Evolutionary conservation across 2,888 invertebrate species (phyloP).

Genomic region (Lycophotia porphyrea): DNA sequence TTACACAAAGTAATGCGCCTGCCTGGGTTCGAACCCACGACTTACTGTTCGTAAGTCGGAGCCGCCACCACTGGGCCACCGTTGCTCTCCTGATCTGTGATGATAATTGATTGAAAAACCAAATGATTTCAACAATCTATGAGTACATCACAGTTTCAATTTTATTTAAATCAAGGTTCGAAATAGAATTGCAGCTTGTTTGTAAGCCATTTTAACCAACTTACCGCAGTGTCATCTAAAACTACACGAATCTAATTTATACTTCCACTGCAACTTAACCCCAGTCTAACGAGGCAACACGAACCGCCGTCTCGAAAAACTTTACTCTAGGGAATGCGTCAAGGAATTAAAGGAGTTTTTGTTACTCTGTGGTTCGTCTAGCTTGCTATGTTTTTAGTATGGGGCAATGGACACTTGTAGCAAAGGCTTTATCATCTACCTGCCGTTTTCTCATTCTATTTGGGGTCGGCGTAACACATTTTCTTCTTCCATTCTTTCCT

Average conservation of each 20-base stretch:
- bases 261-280: slow-evolving; percentile 34
- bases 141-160: too few relatives aligned
- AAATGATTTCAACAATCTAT: too few relatives aligned
- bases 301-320: slow-evolving; percentile 40
- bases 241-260: slow-evolving; percentile 31
- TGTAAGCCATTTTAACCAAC: neutral
- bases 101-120: too few relatives aligned
- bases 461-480: neutral
- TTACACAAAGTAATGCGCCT: too few relatives aligned
- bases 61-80: too few relatives aligned
- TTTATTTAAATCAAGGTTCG: too few relatives aligned
- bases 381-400: neutral
- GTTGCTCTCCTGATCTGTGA: too few relatives aligned
- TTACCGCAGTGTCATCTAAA: neutral
- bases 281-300: slow-evolving; percentile 22
- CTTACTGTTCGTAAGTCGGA: too few relatives aligned
- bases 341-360: slow-evolving; percentile 2
- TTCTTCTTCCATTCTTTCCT: neutral
- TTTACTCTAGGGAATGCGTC: neutral
- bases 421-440: neutral
- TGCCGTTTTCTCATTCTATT: neutral
- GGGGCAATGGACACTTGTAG: neutral
- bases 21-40: too few relatives aligned
- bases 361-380: slow-evolving; percentile 1
- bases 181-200: too few relatives aligned